Conservation (phyloP, 2,888 invertebrate species). For the Cheilosia vernalis region DNA sequence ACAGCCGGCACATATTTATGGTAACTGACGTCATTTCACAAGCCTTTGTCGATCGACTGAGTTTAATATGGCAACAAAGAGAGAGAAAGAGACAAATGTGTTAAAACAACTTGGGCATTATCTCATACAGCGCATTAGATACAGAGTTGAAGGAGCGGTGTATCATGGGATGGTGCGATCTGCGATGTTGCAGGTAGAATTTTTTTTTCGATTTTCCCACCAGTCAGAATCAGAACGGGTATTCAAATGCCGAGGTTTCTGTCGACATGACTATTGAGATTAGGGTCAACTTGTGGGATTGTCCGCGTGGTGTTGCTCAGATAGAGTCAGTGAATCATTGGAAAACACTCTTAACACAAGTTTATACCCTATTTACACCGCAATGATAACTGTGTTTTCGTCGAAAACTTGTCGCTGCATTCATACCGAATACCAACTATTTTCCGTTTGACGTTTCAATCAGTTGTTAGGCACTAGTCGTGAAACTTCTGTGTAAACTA, state of each 20-base stretch:
- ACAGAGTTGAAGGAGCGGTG: constrained; percentile 6
- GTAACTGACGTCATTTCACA: constrained; percentile 61
- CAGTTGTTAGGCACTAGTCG: too few species aligned
- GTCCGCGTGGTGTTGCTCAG: neutral
- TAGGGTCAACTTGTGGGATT: constrained; percentile 38
- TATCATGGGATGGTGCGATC: neutral
- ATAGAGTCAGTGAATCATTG: constrained; percentile 32
- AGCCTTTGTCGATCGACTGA: constrained; percentile 19
- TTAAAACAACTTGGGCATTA: constrained; percentile 22
- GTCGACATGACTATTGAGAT: constrained; percentile 27
- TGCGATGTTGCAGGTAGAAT: constrained; percentile 36
- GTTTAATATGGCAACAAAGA: constrained; percentile 27
- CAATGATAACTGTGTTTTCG: too few species aligned
- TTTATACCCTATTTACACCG: too few species aligned
- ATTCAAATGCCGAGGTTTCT: constrained; percentile 37
- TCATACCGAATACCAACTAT: too few species aligned
- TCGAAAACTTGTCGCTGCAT: too few species aligned
- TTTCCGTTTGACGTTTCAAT: too few species aligned
- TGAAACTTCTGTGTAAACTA: too few species aligned
- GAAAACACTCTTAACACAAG: too few species aligned
- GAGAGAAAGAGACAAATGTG: constrained; percentile 7
- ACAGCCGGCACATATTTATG: constrained; percentile 27
- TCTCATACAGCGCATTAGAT: constrained; percentile 4
- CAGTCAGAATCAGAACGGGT: constrained; percentile 16
- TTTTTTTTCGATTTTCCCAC: constrained; percentile 8